Evolutionary conservation across 1,140 invertebrate species (phyloP), one percentile per base, ranked within the genome.

Genomic region (Trichonephila clavata): DNA sequence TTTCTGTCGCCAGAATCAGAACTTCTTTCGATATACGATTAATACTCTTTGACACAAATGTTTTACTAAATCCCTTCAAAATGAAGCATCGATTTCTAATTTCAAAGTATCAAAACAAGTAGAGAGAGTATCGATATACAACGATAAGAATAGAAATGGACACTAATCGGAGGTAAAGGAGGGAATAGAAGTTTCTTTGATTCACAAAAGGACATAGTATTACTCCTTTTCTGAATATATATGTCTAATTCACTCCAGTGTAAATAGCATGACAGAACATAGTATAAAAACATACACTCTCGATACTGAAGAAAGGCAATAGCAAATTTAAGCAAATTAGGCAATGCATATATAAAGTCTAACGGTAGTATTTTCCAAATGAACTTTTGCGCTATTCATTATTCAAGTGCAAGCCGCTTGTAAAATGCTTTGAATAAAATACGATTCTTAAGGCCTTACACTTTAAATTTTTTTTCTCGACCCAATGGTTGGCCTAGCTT

Each of bases 381-480:
- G 59, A 86, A 71, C 63, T 71, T 92, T 92, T 77, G 18, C 39
- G 14, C 65, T 39, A 86, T 92, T 92, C 84, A 92, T 92, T 92
- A 92, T 92, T 92, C 65, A 92, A 92, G 61, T 59, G 63, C 24
- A 59, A 86, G 81, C 63, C 59, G 27, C 81, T 71, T 86, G 43
- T 65, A 92, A 86, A 92, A 68, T 92, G 83, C 83, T 92, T 92
- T 92, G 91, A 92, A 92, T 92, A 92, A 92, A 92, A 92, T 86
- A 92, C 27, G 91, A 92, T 86, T 86, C 61, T 86, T 71, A 59
- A 92, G 90, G 32, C 50, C 59, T 92, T 92, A 92, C 80, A 86
- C 81, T 92, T 81, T 86, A 32, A 61, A 59, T 24, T 7, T 71
- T 86, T 86, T 86, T 59, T 60, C 50, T 27, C 57, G 32, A 39